Percentiles rank a stretch among this genome's conserved stretches.
Conservation (phyloP, 2,113 vertebrate species). For the Gorsachius goisagi region DNA sequence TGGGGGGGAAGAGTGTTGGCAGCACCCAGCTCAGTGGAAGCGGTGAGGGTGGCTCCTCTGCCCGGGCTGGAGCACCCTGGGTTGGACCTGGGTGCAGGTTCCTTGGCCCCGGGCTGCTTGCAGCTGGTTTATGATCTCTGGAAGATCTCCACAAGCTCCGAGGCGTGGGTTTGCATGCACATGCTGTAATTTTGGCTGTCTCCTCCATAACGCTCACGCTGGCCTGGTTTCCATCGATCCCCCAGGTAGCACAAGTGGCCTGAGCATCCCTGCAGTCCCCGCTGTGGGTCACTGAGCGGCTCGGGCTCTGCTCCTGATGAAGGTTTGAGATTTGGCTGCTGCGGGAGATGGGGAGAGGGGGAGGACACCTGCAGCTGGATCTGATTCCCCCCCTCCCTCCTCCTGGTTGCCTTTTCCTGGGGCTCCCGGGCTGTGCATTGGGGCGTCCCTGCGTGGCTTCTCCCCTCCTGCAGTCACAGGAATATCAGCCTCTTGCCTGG, state of each 20-base stretch:
- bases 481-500: neutral
- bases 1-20: neutral
- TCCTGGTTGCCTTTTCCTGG: neutral
- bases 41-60: neutral
- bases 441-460: neutral
- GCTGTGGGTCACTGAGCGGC: accelerated
- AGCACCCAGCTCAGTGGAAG: neutral
- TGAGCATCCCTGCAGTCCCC: neutral
- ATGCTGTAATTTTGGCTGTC: neutral
- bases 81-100: neutral
- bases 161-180: neutral
- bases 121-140: neutral
- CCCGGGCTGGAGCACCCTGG: neutral
- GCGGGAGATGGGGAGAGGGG: neutral
- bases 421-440: neutral
- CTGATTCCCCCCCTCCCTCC: neutral
- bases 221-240: neutral
- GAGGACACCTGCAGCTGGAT: neutral
- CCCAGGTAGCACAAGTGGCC: neutral
- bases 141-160: neutral
- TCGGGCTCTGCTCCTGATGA: neutral
- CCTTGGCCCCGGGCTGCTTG: neutral
- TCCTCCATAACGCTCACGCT: neutral
- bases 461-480: neutral
- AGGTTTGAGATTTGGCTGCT: neutral